Conservation (phyloP, 2,113 vertebrate genomes). For the Lycocorax pyrrhopterus region DNA sequence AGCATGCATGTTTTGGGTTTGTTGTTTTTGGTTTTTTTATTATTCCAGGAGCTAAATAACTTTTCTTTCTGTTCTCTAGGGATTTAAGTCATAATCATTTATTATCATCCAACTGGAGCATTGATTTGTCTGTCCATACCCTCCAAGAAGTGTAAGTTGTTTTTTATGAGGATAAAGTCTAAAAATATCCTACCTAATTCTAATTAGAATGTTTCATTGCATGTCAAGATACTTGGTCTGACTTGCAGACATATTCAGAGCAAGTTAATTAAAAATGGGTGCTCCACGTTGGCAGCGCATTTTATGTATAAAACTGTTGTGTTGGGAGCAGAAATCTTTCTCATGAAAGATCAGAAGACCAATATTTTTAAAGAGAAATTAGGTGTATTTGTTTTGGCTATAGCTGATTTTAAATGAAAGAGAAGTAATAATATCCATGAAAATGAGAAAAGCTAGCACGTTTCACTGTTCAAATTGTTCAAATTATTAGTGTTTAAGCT, state of each 20-base stretch:
- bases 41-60: not conserved
- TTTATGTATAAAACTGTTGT: not conserved
- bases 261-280: not conserved
- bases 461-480: not conserved
- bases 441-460: not conserved
- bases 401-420: not conserved
- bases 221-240: not conserved
- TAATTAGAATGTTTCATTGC: not conserved
- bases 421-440: not conserved
- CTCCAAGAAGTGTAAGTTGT: conserved; percentile 81
- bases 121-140: conserved; percentile 63
- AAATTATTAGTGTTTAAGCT: not conserved
- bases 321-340: not conserved
- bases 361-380: not conserved
- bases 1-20: not conserved
- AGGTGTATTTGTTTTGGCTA: not conserved
- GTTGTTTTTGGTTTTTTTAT: not conserved
- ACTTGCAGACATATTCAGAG: not conserved
- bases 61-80: conserved; percentile 55
- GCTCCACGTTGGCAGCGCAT: not conserved
- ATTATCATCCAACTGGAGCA: conserved; percentile 70
- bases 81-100: conserved; percentile 80
- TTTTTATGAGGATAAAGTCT: not conserved
- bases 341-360: not conserved
- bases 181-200: not conserved